These are phyloP conservation scores for Styela plicata DNA, from an alignment of 23 tunicate species.

Conservation along the genomic window DNA sequence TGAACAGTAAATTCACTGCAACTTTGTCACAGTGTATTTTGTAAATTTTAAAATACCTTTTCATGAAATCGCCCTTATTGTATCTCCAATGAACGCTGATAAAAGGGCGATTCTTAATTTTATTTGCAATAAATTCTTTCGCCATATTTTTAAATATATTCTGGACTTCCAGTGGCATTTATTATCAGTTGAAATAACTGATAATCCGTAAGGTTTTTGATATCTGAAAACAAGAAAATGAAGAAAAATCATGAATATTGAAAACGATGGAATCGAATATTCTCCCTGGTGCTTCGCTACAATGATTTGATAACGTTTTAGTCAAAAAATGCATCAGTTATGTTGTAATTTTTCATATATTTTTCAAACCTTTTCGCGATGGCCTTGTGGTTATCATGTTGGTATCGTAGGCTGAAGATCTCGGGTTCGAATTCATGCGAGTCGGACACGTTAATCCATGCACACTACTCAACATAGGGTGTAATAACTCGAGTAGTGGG, in stretches of 20 bases:
- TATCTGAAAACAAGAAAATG: not conserved
- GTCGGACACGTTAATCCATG: too few relatives aligned
- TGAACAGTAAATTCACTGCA: too few relatives aligned
- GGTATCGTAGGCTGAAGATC: too few relatives aligned
- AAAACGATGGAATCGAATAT: too few relatives aligned
- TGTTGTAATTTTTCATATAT: not conserved
- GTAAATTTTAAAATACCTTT: too few relatives aligned
- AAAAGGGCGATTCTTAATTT: not conserved
- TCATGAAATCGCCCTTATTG: not conserved
- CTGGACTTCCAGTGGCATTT: not conserved
- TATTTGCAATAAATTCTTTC: not conserved
- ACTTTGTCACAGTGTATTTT: too few relatives aligned
- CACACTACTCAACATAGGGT: not conserved
- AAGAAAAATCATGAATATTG: too few relatives aligned
- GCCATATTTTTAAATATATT: not conserved
- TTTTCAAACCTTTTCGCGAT: not conserved
- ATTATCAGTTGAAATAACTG: not conserved
- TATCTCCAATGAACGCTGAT: not conserved
- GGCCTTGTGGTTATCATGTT: not conserved
- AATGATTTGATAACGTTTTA: too few relatives aligned
- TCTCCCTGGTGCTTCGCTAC: not conserved
- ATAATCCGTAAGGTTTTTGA: not conserved
- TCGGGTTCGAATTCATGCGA: too few relatives aligned
- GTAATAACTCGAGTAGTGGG: too few relatives aligned
- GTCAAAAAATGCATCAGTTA: too few relatives aligned